These are phyloP conservation scores for Catostylus mosaicus DNA, from an alignment of 30 jellyfish, hydroid and myxozoan species.

Conservation along the genomic window DNA sequence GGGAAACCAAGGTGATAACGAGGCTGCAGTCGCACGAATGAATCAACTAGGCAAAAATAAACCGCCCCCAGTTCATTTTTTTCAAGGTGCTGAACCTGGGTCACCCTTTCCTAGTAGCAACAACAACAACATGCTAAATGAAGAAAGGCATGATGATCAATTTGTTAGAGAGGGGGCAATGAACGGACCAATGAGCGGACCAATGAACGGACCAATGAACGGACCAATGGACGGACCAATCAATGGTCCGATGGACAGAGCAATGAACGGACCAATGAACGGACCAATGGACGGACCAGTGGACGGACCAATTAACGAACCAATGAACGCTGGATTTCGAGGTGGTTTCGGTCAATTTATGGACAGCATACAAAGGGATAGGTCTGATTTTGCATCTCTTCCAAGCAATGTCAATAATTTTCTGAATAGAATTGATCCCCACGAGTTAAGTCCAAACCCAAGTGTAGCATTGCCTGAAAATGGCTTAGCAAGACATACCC, in stretches of 20 bases:
- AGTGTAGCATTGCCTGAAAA: conserved; percentile 76
- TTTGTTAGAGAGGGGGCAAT: not conserved
- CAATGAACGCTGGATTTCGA: conserved; percentile 7
- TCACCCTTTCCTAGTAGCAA: not conserved
- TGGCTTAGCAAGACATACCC: conserved; percentile 69
- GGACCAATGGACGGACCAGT: not conserved
- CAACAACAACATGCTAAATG: conserved; percentile 26
- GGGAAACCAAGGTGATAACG: conserved; percentile 16
- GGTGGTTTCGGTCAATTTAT: not conserved
- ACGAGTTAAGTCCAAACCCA: conserved; percentile 68
- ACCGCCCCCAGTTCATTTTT: conserved; percentile 67
- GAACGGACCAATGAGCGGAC: not conserved
- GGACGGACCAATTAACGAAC: conserved; percentile 2
- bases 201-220: not conserved
- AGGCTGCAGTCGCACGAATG: conserved; percentile 13
- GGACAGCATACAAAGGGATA: conserved; percentile 7
- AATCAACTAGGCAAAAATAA: conserved; percentile 34
- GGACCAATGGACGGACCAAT: not conserved
- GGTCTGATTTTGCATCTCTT: conserved; percentile 19
- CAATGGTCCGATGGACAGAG: not conserved
- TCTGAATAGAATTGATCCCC: conserved; percentile 81
- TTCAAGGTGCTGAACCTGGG: conserved; percentile 30
- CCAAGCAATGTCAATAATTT: conserved; percentile 38
- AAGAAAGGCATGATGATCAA: not conserved
- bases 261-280: conserved; percentile 13